Evolutionary conservation across 2,113 vertebrate species (phyloP).

Genomic region (Hyaena hyaena): DNA sequence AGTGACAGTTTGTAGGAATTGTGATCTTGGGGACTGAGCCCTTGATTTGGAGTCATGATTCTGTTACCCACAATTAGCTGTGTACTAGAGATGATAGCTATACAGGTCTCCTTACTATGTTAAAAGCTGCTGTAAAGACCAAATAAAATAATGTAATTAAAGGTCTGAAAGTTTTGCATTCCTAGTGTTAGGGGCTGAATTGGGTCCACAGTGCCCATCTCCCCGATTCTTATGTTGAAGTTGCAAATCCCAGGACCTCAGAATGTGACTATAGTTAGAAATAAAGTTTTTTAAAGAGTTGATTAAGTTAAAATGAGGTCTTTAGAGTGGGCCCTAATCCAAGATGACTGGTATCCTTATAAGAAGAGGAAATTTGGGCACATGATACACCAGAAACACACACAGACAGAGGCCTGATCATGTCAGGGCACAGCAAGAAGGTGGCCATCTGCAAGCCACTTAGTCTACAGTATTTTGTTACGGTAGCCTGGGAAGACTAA

Average conservation of each 20-base stretch:
- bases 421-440: not conserved
- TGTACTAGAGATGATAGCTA: not conserved
- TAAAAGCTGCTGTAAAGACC: not conserved
- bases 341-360: not conserved
- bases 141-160: not conserved
- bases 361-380: not conserved
- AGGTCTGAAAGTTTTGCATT: not conserved
- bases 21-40: not conserved
- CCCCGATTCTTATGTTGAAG: not conserved
- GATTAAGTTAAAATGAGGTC: not conserved
- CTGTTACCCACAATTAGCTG: not conserved
- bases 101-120: not conserved
- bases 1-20: not conserved
- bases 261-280: not conserved
- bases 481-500: not conserved
- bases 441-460: not conserved
- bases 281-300: not conserved
- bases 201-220: not conserved
- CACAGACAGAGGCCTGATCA: not conserved
- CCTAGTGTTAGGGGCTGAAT: not conserved
- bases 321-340: not conserved
- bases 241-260: not conserved
- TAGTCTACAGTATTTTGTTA: not conserved
- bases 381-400: not conserved
- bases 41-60: not conserved